Base-by-base conservation (phyloP, 2,797 vertebrate genomes). In the Tragelaphus eurycerus region DNA sequence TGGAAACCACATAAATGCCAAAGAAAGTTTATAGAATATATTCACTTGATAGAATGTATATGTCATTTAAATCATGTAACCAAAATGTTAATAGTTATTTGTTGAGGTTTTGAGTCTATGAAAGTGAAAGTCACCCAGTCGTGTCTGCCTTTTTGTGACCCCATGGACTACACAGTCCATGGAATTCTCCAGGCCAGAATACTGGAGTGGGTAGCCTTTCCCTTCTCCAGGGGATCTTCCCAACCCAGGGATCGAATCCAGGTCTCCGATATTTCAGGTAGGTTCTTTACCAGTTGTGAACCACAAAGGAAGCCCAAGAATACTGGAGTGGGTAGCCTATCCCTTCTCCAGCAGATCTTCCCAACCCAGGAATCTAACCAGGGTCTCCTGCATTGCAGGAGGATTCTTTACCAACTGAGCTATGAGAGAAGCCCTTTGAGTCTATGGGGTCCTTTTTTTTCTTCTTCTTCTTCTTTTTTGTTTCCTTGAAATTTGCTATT, bases 1-100 rank as follows among this genome's bases (percentile, higher is more conserved):
- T 84, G 34, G 83, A 98, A 96, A 48, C 62, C 27, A 38, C 48
- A 43, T n/a, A 89, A 95, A 89, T 57, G 54, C 76, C 92, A 86
- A 92, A 81, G 64, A 57, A 74, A 96, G 48, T 27, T 38, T 93
- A 79, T 76, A 43, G 31, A 38, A 52, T 27, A 54, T 71, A 76
- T 3, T 83, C 43, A 29, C 43, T 89, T 81, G 86, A 52, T 91
- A 74, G 83, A 91, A 88, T 60, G 52, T 48, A n/a, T 57, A 25
- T 60, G 62, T 90, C 38, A 88, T 71, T 96, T 34, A 94, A 89
- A 83, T 21, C 14, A 27, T 23, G 38, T 85, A 86, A 95, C 34
- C 29, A 64, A 90, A 64, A 86, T 95, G 27, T 60, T 90, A 71
- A 13, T 54, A 31, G 19, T 79, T 87, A 34, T 96, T 95, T 54